phyloP scores from a whole-genome alignment of 2,888 invertebrate genomes.

The Tenthredo mesomela region DNA sequence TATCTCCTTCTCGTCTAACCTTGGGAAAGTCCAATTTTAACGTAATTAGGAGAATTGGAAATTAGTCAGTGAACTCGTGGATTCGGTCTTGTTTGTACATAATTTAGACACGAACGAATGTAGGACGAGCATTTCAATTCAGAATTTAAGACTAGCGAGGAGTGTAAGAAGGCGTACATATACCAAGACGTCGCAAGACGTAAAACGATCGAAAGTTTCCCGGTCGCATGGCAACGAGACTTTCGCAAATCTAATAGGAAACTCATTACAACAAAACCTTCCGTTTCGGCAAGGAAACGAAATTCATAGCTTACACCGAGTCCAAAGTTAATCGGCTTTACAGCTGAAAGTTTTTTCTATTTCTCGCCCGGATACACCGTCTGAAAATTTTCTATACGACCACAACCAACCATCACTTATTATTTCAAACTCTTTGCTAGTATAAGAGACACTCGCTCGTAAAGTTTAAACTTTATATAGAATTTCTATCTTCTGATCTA shows the following conservation, averaged over 20 bases:
- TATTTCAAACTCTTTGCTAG: not conserved
- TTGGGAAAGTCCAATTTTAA: not conserved
- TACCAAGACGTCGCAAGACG: slow-evolving; percentile 44
- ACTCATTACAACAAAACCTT: slow-evolving; percentile 74
- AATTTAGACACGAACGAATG: slow-evolving; percentile 5
- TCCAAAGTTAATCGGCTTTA: slow-evolving; percentile 14
- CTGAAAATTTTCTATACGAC: not conserved
- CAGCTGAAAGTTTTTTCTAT: slow-evolving; percentile 11
- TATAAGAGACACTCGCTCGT: not conserved
- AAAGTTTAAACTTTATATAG: not conserved
- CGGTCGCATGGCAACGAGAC: slow-evolving; percentile 69
- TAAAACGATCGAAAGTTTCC: slow-evolving; percentile 67
- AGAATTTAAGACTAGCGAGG: not conserved
- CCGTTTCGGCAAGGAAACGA: slow-evolving; percentile 67
- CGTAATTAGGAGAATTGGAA: slow-evolving; percentile 10
- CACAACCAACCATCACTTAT: not conserved
- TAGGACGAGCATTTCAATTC: not conserved
- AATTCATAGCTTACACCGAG: slow-evolving; percentile 18
- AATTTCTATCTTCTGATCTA: not conserved
- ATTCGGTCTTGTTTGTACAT: slow-evolving; percentile 17
- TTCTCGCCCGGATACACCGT: not conserved
- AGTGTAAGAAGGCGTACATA: not conserved
- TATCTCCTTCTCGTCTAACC: not conserved
- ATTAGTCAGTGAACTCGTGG: not conserved
- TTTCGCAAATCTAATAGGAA: slow-evolving; percentile 75